Evolutionary conservation across 2,888 invertebrate species (phyloP).

Genomic region (Parascotia fuliginaria): DNA sequence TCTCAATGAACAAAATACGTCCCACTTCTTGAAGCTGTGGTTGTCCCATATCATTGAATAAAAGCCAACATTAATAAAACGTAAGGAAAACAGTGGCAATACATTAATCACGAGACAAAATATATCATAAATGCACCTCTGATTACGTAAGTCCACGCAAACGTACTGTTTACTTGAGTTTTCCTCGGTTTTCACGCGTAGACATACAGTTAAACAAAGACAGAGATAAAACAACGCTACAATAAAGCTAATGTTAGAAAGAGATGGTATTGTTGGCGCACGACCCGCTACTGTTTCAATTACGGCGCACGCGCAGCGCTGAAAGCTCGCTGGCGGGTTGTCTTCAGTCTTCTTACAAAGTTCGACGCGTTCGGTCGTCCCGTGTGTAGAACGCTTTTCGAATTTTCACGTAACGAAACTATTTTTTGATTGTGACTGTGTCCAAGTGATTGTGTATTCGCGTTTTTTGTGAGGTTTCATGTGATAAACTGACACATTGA

Average conservation of each 20-base stretch:
- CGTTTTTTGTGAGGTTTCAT: constrained; percentile 50
- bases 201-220: constrained; percentile 57
- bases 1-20: constrained; percentile 23
- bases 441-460: constrained; percentile 60
- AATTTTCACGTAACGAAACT: constrained; percentile 46
- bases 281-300: constrained; percentile 31
- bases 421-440: constrained; percentile 56
- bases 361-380: constrained; percentile 59
- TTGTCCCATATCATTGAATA: constrained; percentile 55
- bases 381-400: constrained; percentile 43
- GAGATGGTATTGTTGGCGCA: constrained; percentile 49
- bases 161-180: constrained; percentile 57
- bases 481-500: constrained; percentile 33
- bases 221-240: constrained; percentile 30
- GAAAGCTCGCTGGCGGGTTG: constrained; percentile 66
- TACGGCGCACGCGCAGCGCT: constrained; percentile 73
- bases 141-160: constrained; percentile 66
- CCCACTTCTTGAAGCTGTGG: constrained; percentile 13
- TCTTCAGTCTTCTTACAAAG: constrained; percentile 74
- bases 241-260: constrained; percentile 38
- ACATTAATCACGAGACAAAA: constrained; percentile 73
- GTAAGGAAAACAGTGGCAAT: constrained; percentile 67
- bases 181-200: constrained; percentile 68
- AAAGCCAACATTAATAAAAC: constrained; percentile 68
- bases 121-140: constrained; percentile 72